A percentile compares a stretch with the other conserved stretches of the same genome.
phyloP scores from a whole-genome alignment of 2,797 vertebrate genomes.

The Acanthis flammea region DNA sequence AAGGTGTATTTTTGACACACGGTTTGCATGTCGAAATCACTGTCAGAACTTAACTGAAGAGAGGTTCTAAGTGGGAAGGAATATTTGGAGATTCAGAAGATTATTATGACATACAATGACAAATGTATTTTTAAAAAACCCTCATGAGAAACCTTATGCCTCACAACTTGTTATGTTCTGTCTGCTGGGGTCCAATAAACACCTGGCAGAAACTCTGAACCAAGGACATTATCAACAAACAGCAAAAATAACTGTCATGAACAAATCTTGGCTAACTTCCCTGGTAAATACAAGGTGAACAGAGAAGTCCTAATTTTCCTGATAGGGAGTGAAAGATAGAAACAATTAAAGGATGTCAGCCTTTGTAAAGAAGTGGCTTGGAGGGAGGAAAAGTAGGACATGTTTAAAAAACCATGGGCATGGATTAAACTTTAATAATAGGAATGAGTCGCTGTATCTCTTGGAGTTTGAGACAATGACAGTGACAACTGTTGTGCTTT shows the following conservation, averaged over 20 bases:
- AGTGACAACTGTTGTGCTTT: background rate
- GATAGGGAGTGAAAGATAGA: background rate
- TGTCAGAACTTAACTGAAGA: background rate
- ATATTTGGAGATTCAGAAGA: background rate
- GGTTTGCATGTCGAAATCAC: background rate
- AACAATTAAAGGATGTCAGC: background rate
- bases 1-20: background rate
- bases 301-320: background rate
- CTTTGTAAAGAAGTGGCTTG: background rate
- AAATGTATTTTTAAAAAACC: background rate
- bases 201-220: background rate
- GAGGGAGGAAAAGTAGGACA: background rate
- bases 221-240: background rate
- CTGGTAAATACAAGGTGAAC: background rate
- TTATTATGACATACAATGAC: background rate
- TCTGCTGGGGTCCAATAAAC: background rate
- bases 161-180: background rate
- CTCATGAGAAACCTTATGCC: background rate
- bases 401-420: background rate
- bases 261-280: background rate
- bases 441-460: rapidly evolving
- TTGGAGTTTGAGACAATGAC: rapidly evolving
- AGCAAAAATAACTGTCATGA: background rate
- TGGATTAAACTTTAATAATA: background rate
- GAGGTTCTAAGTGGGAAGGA: background rate